phyloP scores from a whole-genome alignment of 1,140 invertebrate genomes.

The Drosophila sulfurigaster region DNA sequence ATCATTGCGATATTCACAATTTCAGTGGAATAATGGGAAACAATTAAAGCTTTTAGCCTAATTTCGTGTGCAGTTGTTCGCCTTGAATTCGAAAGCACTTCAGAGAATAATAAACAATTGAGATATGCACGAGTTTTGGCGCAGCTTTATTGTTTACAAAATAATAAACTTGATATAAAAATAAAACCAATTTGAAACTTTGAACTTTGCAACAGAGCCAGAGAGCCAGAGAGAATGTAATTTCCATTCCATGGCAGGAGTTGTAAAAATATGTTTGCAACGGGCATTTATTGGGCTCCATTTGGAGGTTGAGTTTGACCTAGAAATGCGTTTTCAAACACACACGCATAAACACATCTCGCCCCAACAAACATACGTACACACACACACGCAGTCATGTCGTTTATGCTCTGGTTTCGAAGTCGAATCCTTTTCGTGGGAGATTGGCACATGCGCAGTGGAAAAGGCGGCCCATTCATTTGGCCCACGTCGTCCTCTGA shows the following conservation, averaged over 20 bases:
- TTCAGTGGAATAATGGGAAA: not conserved
- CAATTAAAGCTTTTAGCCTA: not conserved
- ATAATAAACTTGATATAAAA: conserved; percentile 16
- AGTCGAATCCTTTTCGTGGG: conserved; percentile 47
- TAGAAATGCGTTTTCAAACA: conserved; percentile 66
- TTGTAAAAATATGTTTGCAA: conserved; percentile 34
- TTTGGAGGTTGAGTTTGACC: conserved; percentile 68
- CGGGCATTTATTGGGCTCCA: conserved; percentile 50
- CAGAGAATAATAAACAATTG: conserved; percentile 7
- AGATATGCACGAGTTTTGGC: not conserved
- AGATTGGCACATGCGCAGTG: conserved; percentile 51
- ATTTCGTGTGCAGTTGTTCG: too few species aligned
- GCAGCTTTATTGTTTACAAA: conserved; percentile 12
- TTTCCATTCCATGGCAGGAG: conserved; percentile 17
- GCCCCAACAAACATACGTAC: conserved; percentile 14
- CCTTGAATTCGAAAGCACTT: not conserved
- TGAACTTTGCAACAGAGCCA: conserved; percentile 17
- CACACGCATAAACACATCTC: conserved; percentile 23
- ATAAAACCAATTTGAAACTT: conserved; percentile 32
- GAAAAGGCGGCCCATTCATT: conserved; percentile 59
- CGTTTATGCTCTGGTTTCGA: conserved; percentile 60
- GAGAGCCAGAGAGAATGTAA: conserved; percentile 20
- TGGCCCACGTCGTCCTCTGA: conserved; percentile 35
- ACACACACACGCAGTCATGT: conserved; percentile 25
- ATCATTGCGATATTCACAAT: not conserved